phyloP scores from a whole-genome alignment of 2,797 vertebrate genomes.

The Arrhamphus sclerolepis region DNA sequence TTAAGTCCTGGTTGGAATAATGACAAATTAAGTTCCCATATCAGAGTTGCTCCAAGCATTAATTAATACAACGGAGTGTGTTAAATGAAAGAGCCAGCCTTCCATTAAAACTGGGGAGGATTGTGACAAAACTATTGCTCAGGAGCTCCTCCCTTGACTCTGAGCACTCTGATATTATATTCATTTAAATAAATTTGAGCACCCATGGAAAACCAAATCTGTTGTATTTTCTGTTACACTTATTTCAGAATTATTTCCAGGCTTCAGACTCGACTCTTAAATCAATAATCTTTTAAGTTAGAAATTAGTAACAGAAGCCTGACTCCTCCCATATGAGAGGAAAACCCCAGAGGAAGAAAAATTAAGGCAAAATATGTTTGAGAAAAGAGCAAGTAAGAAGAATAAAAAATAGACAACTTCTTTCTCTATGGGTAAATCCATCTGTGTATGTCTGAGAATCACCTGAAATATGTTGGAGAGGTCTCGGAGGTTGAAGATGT shows the following conservation, averaged over 20 bases:
- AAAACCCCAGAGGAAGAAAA: constrained; percentile 35
- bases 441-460: not conserved
- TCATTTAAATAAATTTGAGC: constrained; percentile 80
- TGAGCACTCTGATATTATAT: constrained; percentile 66
- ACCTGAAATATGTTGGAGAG: constrained; percentile 97
- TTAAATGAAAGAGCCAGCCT: constrained; percentile 71
- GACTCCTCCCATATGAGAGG: constrained; percentile 45
- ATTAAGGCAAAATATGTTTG: constrained; percentile 24
- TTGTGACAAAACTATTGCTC: constrained; percentile 72
- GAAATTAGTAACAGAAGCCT: constrained; percentile 74
- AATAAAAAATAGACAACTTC: not conserved
- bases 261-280: constrained; percentile 60
- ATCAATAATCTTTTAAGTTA: constrained; percentile 82
- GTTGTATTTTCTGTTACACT: constrained; percentile 71
- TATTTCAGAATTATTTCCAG: constrained; percentile 67
- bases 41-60: constrained; percentile 68
- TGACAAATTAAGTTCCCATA: constrained; percentile 63
- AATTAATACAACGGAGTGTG: constrained; percentile 70
- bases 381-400: constrained; percentile 9
- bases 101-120: constrained; percentile 68
- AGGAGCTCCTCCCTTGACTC: constrained; percentile 65
- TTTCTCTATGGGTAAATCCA: not conserved
- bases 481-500: constrained; percentile 94
- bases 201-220: constrained; percentile 68
- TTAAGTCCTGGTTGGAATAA: constrained; percentile 52